A percentile compares a stretch with the other conserved stretches of the same genome.
These are phyloP conservation scores for Torymus texanus DNA, from an alignment of 2,888 invertebrate genomes.

Conservation along the genomic window DNA sequence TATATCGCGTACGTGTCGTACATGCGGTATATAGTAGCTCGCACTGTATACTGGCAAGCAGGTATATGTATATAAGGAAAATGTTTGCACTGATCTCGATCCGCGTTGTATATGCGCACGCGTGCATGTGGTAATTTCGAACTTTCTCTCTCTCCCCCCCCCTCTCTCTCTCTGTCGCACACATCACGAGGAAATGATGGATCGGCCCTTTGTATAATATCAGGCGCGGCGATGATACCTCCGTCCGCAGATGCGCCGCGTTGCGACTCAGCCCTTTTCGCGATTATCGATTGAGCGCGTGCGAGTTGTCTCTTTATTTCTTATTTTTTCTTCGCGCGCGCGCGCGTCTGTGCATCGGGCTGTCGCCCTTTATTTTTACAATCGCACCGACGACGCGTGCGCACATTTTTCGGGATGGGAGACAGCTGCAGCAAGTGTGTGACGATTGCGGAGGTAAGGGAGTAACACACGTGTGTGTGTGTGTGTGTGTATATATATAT, in stretches of 20 bases:
- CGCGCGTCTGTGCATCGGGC: no score
- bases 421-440: no score
- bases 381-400: no score
- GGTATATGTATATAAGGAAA: neutral
- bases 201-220: constrained; percentile 71
- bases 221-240: constrained; percentile 68
- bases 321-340: neutral
- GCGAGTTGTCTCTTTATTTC: constrained; percentile 60
- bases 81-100: constrained; percentile 13
- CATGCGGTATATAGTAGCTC: no score
- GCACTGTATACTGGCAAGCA: no score
- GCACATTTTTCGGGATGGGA: no score
- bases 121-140: neutral
- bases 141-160: constrained; percentile 70
- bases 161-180: no score
- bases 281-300: constrained; percentile 72
- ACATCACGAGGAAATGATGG: constrained; percentile 69
- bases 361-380: no score
- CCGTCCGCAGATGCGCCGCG: constrained; percentile 70
- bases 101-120: constrained; percentile 48
- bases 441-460: no score
- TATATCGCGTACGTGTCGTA: no score
- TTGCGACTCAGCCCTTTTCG: constrained; percentile 71
- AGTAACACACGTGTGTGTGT: no score
- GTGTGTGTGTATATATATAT: no score